These are phyloP conservation scores for Dendrolimus houi DNA, from an alignment of 2,888 invertebrate genomes.

Conservation along the genomic window DNA sequence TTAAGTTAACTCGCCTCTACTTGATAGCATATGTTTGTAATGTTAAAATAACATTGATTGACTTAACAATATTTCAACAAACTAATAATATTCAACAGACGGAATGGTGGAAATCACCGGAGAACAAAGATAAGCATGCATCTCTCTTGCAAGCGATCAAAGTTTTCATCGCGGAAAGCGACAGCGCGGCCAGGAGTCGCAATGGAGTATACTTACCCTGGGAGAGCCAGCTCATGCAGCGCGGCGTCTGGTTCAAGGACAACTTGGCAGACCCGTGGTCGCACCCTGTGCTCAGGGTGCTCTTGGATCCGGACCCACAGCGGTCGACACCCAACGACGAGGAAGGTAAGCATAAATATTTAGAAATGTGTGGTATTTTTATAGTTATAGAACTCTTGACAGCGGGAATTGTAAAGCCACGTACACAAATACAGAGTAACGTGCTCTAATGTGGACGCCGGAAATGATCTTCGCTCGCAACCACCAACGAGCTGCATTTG, in stretches of 20 bases:
- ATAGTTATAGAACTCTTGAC: too few species aligned
- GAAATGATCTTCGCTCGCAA: too few species aligned
- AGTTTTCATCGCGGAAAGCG: constrained; percentile 46
- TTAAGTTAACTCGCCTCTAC: too few species aligned
- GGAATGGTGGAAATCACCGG: constrained; percentile 60
- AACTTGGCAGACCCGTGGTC: constrained; percentile 72
- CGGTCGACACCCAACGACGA: constrained; percentile 58
- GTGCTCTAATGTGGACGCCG: too few species aligned
- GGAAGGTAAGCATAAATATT: constrained; percentile 32
- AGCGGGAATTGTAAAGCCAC: too few species aligned
- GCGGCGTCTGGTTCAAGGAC: constrained; percentile 75
- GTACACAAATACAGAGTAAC: too few species aligned
- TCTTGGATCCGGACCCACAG: constrained; percentile 73
- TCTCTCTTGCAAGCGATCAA: constrained; percentile 43
- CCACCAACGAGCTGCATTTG: too few species aligned
- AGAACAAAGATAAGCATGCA: constrained; percentile 41
- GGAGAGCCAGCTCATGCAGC: constrained; percentile 60
- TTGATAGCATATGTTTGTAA: too few species aligned
- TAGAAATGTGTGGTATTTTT: too few species aligned
- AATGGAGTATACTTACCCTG: constrained; percentile 42
- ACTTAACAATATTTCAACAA: too few species aligned
- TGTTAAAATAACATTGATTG: too few species aligned
- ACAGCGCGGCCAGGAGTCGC: constrained; percentile 38
- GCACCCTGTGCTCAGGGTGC: constrained; percentile 68
- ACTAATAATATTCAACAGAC: constrained; percentile 29